A percentile compares a stretch with the other conserved stretches of the same genome.
phyloP scores from a whole-genome alignment of 2,797 vertebrate genomes.

The Loris lydekkerianus region DNA sequence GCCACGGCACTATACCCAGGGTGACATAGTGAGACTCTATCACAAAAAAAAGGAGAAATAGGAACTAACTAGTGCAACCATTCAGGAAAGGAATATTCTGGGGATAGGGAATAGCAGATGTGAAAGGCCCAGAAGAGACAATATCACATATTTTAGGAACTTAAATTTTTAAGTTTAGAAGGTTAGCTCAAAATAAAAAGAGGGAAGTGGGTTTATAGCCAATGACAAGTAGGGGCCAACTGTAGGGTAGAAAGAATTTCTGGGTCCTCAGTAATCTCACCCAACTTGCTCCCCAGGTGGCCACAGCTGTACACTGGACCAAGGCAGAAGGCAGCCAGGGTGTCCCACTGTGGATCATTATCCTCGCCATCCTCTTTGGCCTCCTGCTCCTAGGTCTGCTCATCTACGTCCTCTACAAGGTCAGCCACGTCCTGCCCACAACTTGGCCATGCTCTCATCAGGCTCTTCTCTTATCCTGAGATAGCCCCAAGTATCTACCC shows the following conservation, averaged over 20 bases:
- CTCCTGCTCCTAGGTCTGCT: slow-evolving; percentile 95
- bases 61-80: not conserved
- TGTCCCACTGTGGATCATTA: slow-evolving; percentile 96
- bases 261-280: not conserved
- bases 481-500: not conserved
- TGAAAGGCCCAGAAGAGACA: not conserved
- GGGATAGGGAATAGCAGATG: not conserved
- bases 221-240: no score
- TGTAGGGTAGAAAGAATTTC: not conserved
- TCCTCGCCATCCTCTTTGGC: slow-evolving; percentile 95
- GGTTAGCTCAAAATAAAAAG: slow-evolving; percentile 24
- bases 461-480: not conserved
- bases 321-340: slow-evolving; percentile 93
- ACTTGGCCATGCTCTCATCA: not conserved
- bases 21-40: no score
- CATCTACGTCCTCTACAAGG: slow-evolving; percentile 96
- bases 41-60: not conserved
- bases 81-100: slow-evolving; percentile 25
- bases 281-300: slow-evolving; percentile 88
- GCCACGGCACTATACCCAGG: no score
- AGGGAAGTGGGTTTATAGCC: not conserved
- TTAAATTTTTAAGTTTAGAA: slow-evolving; percentile 17
- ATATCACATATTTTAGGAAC: not conserved
- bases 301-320: slow-evolving; percentile 93
- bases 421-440: slow-evolving; percentile 82